Conservation (phyloP, 1,140 invertebrate genomes). For the Aphis craccivora region DNA sequence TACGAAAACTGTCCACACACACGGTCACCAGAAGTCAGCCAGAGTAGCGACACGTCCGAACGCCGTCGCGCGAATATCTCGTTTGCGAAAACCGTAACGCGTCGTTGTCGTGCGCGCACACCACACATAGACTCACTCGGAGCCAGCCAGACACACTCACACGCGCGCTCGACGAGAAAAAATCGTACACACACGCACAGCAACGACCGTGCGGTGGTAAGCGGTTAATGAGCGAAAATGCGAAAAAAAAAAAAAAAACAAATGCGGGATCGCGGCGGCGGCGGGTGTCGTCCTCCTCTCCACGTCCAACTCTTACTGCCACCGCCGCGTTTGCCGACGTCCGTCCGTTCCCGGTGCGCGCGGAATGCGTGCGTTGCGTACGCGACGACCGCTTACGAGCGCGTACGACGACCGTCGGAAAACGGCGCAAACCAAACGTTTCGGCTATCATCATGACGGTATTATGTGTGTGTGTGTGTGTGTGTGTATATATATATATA, state of each 20-base stretch:
- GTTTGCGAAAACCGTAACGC: neutral
- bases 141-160: neutral
- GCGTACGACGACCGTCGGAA: neutral
- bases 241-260: constrained; percentile 13
- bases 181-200: neutral
- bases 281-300: neutral
- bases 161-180: neutral
- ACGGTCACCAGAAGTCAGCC: too few species aligned
- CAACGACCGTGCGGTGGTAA: neutral
- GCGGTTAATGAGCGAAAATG: constrained; percentile 30
- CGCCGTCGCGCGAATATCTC: neutral
- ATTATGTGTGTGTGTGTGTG: neutral
- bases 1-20: neutral
- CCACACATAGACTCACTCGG: neutral
- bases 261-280: neutral
- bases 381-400: neutral
- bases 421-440: neutral
- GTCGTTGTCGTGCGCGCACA: neutral
- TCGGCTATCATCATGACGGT: neutral
- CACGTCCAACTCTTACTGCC: neutral
- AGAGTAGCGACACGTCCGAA: neutral
- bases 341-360: neutral
- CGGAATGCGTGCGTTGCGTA: constrained; percentile 25
- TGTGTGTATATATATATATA: too few species aligned
- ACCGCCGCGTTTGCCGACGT: neutral